phyloP scores from a whole-genome alignment of 2,113 vertebrate genomes.

The Heterotilapia buettikoferi region DNA sequence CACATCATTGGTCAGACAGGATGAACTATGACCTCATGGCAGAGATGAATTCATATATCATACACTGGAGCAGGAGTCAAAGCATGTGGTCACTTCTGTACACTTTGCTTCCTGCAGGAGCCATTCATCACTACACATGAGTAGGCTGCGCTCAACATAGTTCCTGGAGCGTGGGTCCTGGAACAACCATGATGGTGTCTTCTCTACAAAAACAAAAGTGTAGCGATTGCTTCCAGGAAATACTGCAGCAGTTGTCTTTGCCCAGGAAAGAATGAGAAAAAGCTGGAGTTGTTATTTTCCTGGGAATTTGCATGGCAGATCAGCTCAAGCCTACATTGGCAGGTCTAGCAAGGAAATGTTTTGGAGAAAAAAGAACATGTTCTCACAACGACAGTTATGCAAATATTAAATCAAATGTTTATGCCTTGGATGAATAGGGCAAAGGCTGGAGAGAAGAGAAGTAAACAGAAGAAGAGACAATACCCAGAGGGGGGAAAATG shows the following conservation, averaged over 20 bases:
- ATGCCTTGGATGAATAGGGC: neutral
- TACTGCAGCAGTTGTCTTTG: neutral
- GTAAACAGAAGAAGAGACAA: neutral
- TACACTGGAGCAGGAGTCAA: neutral
- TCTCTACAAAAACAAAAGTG: neutral
- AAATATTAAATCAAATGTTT: constrained; percentile 39
- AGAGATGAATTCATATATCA: neutral
- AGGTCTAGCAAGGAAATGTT: neutral
- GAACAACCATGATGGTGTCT: neutral
- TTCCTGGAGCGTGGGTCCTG: neutral
- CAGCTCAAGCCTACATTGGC: neutral
- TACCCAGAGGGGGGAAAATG: rapidly evolving
- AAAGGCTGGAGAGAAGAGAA: neutral
- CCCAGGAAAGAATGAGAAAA: neutral
- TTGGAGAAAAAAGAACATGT: neutral
- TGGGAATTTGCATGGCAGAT: constrained; percentile 50
- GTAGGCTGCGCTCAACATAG: neutral
- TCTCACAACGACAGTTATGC: constrained; percentile 63
- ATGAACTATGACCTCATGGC: neutral
- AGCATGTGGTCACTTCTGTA: constrained; percentile 6
- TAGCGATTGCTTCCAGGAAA: constrained; percentile 23
- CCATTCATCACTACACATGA: neutral
- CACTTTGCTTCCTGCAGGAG: neutral
- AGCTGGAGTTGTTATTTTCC: neutral
- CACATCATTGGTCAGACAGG: neutral